Base-by-base conservation (phyloP, 1,140 invertebrate species). In the Intoshia linei region DNA sequence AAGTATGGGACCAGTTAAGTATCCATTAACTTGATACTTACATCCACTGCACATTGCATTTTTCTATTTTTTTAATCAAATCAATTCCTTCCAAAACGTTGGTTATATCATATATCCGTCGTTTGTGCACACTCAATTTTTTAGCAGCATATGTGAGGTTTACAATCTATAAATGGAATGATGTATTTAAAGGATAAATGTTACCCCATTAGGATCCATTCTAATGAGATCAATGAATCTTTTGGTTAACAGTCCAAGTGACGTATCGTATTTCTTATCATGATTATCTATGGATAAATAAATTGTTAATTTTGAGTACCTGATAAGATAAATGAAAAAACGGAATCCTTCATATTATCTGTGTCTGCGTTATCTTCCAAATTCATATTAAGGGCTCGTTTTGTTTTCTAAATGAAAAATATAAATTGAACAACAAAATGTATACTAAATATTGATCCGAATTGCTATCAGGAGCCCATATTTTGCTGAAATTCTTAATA, bases 71-170 rank as follows among this genome's bases (percentile, higher is more conserved):
- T 50, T 87, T 76, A 51, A 95, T 70, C 45, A 95, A 71, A 44
- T 81, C 83, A 55, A 93, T 87, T 36, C 87, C 87, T 63, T 98
- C 87, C 40, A 98, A 60, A 3, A 98, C 87, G 63, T 98, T 98
- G 22, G 87, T 98, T 45, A 98, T 98, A 55, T 98, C 87, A 59
- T 98, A 98, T 51, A 95, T 92, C 50, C 87, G 66, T 47, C 87
- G 29, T 43, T 50, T 98, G 55, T 93, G 84, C 0, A 93, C 83
- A 45, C 76, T 72, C 41, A 95, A 59, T 38, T 74, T 65, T 56
- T 81, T 73, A 0, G 81, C 81, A 18, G 83, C 83, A 72, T 72
- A 50, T 52, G 57, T 50, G 40, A 50, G 43, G 37, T 55, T 50
- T 17, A 42, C 15, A n/a, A 43, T 22, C 37, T 43, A 31, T 23